Evolutionary conservation across 2,797 vertebrate species (phyloP).

Genomic region (Salmo trutta): DNA sequence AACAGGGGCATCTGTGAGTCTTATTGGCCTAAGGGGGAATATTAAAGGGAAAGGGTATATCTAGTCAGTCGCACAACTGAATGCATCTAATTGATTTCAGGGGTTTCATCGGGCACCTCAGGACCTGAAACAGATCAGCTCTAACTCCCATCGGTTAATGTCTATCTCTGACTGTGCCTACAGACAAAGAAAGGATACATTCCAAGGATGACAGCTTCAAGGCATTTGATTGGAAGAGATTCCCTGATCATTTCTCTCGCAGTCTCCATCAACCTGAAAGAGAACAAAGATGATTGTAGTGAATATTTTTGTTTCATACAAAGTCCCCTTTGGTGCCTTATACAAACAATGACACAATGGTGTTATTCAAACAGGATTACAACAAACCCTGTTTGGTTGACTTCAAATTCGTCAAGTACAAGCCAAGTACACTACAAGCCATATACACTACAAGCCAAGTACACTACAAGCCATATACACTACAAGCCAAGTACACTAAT

Average conservation of each 20-base stretch:
- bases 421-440: not conserved
- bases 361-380: not conserved
- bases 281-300: slow-evolving; percentile 24
- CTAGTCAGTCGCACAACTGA: no score
- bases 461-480: no score
- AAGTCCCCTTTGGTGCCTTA: not conserved
- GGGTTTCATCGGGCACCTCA: not conserved
- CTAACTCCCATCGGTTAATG: rapidly evolving
- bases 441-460: no score
- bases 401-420: not conserved
- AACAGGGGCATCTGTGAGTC: slow-evolving; percentile 37
- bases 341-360: no score
- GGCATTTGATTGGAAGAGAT: slow-evolving; percentile 97
- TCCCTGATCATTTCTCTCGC: slow-evolving; percentile 96
- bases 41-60: not conserved
- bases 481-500: not conserved
- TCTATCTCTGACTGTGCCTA: not conserved
- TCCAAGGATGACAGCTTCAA: slow-evolving; percentile 96
- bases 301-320: not conserved
- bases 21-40: slow-evolving; percentile 12
- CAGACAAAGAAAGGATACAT: slow-evolving; percentile 90
- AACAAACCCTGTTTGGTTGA: not conserved
- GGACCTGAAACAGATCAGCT: not conserved
- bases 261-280: slow-evolving; percentile 91
- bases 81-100: slow-evolving; percentile 11